A percentile compares a stretch with the other conserved stretches of the same genome.
Evolutionary conservation across 2,888 invertebrate species (phyloP).

Genomic region (Cynaeus angustus): DNA sequence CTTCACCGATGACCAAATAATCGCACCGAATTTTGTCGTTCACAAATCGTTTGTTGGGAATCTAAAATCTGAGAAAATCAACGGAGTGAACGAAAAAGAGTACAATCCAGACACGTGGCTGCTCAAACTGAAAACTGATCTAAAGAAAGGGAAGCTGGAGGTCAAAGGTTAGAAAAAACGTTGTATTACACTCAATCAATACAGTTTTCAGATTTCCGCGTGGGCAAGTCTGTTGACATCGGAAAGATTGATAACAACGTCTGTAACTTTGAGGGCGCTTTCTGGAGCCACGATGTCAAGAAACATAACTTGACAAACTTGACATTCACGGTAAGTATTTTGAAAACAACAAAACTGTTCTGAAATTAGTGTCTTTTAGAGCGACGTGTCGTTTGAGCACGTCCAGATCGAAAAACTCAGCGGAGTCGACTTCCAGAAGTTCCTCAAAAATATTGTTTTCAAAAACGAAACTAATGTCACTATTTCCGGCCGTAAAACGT

Average conservation of each 20-base stretch:
- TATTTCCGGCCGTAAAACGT: constrained; percentile 63
- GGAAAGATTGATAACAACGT: constrained; percentile 61
- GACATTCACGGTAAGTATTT: constrained; percentile 32
- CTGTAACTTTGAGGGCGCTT: constrained; percentile 38
- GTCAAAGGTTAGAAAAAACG: constrained; percentile 66
- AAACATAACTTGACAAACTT: constrained; percentile 51
- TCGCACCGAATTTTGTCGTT: constrained; percentile 66
- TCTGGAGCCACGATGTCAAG: constrained; percentile 69
- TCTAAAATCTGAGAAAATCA: constrained; percentile 63
- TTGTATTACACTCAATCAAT: not conserved
- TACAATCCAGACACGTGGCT: constrained; percentile 56
- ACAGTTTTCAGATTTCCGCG: constrained; percentile 28
- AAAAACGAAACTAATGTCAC: constrained; percentile 64
- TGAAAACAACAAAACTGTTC: not conserved
- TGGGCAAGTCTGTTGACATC: constrained; percentile 66
- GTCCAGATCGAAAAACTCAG: constrained; percentile 67
- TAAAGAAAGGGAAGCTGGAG: constrained; percentile 69
- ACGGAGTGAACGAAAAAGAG: constrained; percentile 65
- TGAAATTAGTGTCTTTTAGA: constrained; percentile 55
- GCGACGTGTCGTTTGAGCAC: constrained; percentile 61
- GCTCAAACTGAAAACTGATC: constrained; percentile 64
- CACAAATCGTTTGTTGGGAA: constrained; percentile 63
- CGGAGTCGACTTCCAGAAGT: constrained; percentile 66
- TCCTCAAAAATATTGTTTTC: constrained; percentile 70
- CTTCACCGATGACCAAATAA: constrained; percentile 63